These are phyloP conservation scores for Dicaeum eximium DNA, from an alignment of 2,113 vertebrate genomes.

Conservation along the genomic window DNA sequence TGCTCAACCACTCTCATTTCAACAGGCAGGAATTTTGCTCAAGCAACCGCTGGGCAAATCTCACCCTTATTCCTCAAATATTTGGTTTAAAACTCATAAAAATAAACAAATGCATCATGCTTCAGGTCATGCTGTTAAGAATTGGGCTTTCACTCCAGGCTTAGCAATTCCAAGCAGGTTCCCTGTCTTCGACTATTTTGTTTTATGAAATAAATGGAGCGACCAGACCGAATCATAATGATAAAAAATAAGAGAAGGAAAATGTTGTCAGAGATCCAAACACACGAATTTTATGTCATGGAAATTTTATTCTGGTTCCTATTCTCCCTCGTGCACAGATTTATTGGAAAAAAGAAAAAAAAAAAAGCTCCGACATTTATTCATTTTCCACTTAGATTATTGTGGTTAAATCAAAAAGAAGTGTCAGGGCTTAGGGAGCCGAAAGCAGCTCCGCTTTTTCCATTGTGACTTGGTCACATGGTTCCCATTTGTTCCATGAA, in stretches of 20 bases:
- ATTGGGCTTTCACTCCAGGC: neutral
- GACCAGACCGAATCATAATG: neutral
- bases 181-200: neutral
- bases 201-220: neutral
- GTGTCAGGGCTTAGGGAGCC: slow-evolving; percentile 46
- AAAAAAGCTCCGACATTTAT: slow-evolving; percentile 9
- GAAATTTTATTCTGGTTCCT: slow-evolving; percentile 51
- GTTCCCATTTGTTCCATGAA: slow-evolving; percentile 60
- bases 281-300: neutral
- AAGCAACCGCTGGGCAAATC: neutral
- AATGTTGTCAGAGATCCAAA: slow-evolving; percentile 43
- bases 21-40: neutral
- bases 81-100: neutral
- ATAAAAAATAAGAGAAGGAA: neutral
- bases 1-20: neutral
- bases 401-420: slow-evolving; percentile 63
- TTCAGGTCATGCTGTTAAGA: neutral
- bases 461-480: slow-evolving; percentile 56
- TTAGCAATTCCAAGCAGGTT: neutral
- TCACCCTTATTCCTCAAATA: neutral
- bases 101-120: neutral
- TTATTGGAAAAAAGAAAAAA: slow-evolving; percentile 44
- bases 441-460: slow-evolving; percentile 48
- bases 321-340: slow-evolving; percentile 28
- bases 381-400: slow-evolving; percentile 66